Base-by-base conservation (phyloP, 2,113 vertebrate species). In the Cyprinodon variegatus region DNA sequence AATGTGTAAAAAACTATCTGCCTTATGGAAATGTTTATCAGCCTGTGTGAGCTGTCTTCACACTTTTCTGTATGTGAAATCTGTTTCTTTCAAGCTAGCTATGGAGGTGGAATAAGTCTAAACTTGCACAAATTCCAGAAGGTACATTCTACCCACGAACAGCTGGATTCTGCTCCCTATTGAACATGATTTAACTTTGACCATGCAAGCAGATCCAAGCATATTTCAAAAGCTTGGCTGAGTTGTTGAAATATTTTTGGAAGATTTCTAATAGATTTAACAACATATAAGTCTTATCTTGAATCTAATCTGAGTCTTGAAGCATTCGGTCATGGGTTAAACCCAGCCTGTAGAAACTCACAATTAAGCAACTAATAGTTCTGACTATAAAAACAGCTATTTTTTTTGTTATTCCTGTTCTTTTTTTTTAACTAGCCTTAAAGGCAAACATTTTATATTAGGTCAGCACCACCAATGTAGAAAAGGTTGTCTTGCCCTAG, bases 241-340 rank as follows among this genome's bases (percentile, higher is more conserved):
- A n/a, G 61, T 71, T 76, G 46, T 66, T 74, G 10, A 84, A 29
- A 29, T 29, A 29, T 29, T 29, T 29, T 29, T 29, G 1, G 29
- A 4, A 6, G 39, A 6, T 39, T 65, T 64, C 9, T 70, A 41
- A 46, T 65, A 41, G 11, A 50, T 40, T 11, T 63, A 37, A 15
- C 17, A 14, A 72, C 86, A 84, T 82, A 63, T 89, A 70, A 20
- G 61, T 6, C 29, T 29, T 29, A 41, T 41, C 41, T 41, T 41
- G 3, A 29, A 29, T 29, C 29, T 29, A 29, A 29, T 29, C 29
- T 29, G 46, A 39, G 15, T 39, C 13, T 12, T 78, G 60, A 68
- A 77, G 53, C 38, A 65, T 61, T 81, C 65, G 62, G 62, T 65
- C 50, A 60, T 73, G 5, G 50, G 14, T 17, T 17, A 17, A 53